phyloP scores from a whole-genome alignment of 2,113 vertebrate species.

The Philantomba maxwellii region DNA sequence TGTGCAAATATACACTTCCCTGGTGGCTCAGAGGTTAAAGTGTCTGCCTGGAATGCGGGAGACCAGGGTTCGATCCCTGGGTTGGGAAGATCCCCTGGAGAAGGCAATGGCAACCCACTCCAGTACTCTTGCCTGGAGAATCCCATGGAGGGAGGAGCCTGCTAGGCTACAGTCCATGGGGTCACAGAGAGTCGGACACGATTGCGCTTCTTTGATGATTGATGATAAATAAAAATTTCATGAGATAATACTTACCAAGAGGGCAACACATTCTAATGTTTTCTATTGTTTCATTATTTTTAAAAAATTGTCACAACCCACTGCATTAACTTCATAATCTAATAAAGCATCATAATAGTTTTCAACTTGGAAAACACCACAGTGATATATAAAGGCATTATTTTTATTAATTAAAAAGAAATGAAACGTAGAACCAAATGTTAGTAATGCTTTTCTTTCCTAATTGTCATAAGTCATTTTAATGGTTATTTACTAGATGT shows the following conservation, averaged over 20 bases:
- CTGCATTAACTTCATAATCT: not conserved
- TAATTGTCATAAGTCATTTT: not conserved
- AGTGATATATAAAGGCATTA: not conserved
- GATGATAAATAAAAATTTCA: not conserved
- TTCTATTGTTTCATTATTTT: not conserved
- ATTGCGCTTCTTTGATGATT: too few species aligned
- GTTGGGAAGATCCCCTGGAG: too few species aligned
- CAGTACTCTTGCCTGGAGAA: too few species aligned
- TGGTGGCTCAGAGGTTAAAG: too few species aligned
- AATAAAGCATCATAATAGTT: not conserved
- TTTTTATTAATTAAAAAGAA: slow-evolving; percentile 18
- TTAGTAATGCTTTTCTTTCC: not conserved
- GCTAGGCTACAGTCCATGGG: too few species aligned
- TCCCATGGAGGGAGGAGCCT: too few species aligned
- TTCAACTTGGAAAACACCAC: not conserved
- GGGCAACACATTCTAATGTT: not conserved
- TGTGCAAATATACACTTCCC: not conserved
- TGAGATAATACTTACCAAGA: not conserved
- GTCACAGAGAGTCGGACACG: too few species aligned
- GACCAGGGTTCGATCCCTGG: too few species aligned
- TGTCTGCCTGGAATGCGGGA: too few species aligned
- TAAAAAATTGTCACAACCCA: not conserved
- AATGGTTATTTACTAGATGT: not conserved
- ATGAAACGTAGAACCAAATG: not conserved
- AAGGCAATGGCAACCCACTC: too few species aligned